Percentiles rank a stretch among this genome's conserved stretches.
These are phyloP conservation scores for Polymixis flavicincta DNA, from an alignment of 2,888 invertebrate species.

Conservation along the genomic window DNA sequence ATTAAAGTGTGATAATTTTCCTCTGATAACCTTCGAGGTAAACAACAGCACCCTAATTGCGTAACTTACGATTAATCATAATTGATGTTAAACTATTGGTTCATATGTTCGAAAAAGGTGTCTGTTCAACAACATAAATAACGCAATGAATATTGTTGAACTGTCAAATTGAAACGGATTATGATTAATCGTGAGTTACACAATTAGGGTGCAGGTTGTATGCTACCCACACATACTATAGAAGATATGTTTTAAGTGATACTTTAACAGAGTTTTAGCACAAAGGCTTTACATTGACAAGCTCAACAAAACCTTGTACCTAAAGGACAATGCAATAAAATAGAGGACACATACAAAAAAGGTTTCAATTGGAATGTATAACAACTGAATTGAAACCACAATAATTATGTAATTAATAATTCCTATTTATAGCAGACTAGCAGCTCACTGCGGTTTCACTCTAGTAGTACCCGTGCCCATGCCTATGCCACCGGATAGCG, in stretches of 20 bases:
- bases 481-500: too few relatives aligned
- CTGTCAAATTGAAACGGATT: too few relatives aligned
- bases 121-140: too few relatives aligned
- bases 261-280: background rate
- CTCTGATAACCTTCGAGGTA: background rate
- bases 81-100: too few relatives aligned
- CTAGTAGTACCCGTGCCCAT: too few relatives aligned
- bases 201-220: too few relatives aligned
- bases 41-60: too few relatives aligned
- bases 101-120: too few relatives aligned
- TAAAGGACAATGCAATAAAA: slow-evolving; percentile 2
- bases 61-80: too few relatives aligned
- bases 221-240: background rate
- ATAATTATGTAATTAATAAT: background rate
- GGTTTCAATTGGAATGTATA: slow-evolving; percentile 6
- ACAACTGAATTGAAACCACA: slow-evolving; percentile 5
- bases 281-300: background rate
- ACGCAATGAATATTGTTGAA: too few relatives aligned
- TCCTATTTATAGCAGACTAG: background rate
- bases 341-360: slow-evolving; percentile 19
- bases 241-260: background rate
- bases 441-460: too few relatives aligned
- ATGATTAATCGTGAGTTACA: too few relatives aligned
- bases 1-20: background rate
- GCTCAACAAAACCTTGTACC: background rate